Percentiles rank a stretch among this genome's conserved stretches.
phyloP scores from a whole-genome alignment of 2,888 invertebrate species.

The Aricia artaxerxes region DNA sequence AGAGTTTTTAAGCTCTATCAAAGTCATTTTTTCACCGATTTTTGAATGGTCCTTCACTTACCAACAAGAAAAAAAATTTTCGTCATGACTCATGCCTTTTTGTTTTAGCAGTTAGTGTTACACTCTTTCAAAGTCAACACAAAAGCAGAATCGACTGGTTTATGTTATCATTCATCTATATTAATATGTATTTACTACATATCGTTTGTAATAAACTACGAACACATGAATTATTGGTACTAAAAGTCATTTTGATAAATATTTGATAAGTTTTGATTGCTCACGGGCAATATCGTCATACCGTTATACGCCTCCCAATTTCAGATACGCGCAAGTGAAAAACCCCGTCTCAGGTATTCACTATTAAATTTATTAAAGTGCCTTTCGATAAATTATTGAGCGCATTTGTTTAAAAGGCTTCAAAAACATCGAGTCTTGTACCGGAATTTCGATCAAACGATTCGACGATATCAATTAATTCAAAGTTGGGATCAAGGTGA shows the following conservation, averaged over 20 bases:
- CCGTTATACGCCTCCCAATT: slow-evolving; percentile 45
- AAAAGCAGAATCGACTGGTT: background rate
- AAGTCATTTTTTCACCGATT: no score
- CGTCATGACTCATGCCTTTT: no score
- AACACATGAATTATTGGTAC: background rate
- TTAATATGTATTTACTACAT: background rate
- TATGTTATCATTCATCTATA: background rate
- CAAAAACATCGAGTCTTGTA: background rate
- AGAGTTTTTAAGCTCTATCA: no score
- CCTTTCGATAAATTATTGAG: slow-evolving; percentile 18
- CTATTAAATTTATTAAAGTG: slow-evolving; percentile 29
- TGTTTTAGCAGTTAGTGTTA: no score
- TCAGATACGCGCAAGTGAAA: slow-evolving; percentile 41
- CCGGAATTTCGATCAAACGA: slow-evolving; percentile 1
- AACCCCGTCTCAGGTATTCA: slow-evolving; percentile 36
- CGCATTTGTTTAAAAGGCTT: slow-evolving; percentile 11
- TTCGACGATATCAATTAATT: background rate
- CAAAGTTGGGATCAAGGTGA: background rate
- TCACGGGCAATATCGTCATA: slow-evolving; percentile 42
- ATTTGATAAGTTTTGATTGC: slow-evolving; percentile 32
- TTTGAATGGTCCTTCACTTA: no score
- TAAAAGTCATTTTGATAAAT: slow-evolving; percentile 8
- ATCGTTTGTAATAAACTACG: slow-evolving; percentile 2
- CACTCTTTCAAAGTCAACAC: no score
- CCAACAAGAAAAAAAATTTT: no score